Evolutionary conservation across 1,140 invertebrate species (phyloP), one percentile per base, ranked within the genome.

Genomic region (Drosophila bocki): DNA sequence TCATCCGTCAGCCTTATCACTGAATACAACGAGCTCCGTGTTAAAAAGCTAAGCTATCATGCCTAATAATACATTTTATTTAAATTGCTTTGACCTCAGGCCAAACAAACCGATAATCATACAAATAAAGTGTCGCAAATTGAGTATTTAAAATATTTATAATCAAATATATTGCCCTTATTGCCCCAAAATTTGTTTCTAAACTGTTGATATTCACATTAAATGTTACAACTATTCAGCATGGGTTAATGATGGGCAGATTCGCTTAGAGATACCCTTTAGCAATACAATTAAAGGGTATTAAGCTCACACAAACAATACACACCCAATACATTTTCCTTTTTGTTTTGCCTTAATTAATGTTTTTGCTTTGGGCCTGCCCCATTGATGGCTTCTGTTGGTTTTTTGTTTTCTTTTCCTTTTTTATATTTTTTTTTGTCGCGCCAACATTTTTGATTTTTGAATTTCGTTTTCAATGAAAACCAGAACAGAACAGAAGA

Each of bases 381-480:
- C 72, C 78, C 84, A 90, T 88, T 88, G 84, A 90, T 88, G 84
- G 32, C 70, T 74, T 57, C 32, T 53, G 22, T 57, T 26, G 67
- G 42, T 62, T 47, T 37, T 41, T 56, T 35, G 15, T 37, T 13
- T 37, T 56, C 19, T 45, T 58, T 35, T 19, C 19, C 19, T 5
- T 42, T 42, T n/a, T 3, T 33, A 29, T 29, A 29, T 3, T 29
- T 48, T 53, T 62, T 44, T 78, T 79, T 80, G 80, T 83, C 77
- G 69, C 80, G 58, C 51, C 69, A 78, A 78, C 59, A 68, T 75
- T 88, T 86, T 82, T 67, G 77, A 80, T 88, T 86, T 88, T 88
- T 84, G 72, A 83, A 83, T 78, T 87, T 88, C 80, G 63, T 68
- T 88, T 82, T 86, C 80, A 87, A 77, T 86, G 75, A 87, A 83